Evolutionary conservation across 2,797 vertebrate species (phyloP).

Genomic region (Taeniopygia guttata): DNA sequence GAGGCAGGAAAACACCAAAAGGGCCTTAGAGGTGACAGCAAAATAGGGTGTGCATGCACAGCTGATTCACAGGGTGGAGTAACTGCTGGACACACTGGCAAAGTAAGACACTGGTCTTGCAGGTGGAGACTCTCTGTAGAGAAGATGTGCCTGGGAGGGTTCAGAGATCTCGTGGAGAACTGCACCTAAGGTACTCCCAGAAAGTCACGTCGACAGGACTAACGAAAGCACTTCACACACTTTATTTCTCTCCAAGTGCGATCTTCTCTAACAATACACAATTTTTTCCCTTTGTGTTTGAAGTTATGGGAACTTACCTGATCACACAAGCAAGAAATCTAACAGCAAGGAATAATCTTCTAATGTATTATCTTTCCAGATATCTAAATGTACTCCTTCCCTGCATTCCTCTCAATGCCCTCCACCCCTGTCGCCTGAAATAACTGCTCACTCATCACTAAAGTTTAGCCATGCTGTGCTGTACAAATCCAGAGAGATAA

Average conservation of each 20-base stretch:
- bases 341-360: neutral
- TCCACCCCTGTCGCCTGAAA: constrained; percentile 31
- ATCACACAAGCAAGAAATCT: neutral
- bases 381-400: neutral
- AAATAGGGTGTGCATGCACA: neutral
- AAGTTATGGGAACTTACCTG: neutral
- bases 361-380: neutral
- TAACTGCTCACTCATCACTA: constrained; percentile 60
- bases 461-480: constrained; percentile 32
- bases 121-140: rapidly evolving
- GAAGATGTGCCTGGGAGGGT: neutral
- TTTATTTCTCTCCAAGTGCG: neutral
- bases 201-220: neutral
- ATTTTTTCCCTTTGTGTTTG: neutral
- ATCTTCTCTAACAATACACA: neutral
- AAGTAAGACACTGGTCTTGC: neutral
- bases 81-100: neutral
- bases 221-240: neutral
- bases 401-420: neutral
- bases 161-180: neutral
- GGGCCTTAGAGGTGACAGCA: neutral
- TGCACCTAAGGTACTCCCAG: neutral
- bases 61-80: neutral
- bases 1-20: neutral
- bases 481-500: constrained; percentile 45